Evolutionary conservation across 2,113 vertebrate genomes (phyloP).

Genomic region (Strigops habroptila): DNA sequence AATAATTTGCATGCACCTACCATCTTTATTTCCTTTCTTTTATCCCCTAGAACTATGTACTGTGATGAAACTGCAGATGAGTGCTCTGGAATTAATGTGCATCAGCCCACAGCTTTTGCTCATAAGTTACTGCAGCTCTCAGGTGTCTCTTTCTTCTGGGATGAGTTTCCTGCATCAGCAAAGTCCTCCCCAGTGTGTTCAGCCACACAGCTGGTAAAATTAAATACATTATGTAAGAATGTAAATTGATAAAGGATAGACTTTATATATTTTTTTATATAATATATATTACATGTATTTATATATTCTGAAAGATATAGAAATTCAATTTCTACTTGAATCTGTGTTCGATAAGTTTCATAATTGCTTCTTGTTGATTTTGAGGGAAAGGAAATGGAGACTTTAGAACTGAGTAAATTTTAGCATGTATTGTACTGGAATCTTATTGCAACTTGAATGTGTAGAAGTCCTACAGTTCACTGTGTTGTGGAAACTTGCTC

Average conservation of each 20-base stretch:
- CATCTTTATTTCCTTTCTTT: slow-evolving; percentile 18
- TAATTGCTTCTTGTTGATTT: background rate
- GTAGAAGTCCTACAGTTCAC: background rate
- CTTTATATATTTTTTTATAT: background rate
- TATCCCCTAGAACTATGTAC: slow-evolving; percentile 84
- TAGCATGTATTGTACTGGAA: background rate
- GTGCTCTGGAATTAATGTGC: slow-evolving; percentile 86
- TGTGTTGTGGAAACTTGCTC: background rate
- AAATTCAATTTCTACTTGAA: background rate
- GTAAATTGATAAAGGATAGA: background rate
- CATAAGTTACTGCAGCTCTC: slow-evolving; percentile 92
- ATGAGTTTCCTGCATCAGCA: slow-evolving; percentile 90
- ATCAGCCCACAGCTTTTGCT: slow-evolving; percentile 93
- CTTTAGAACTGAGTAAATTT: background rate
- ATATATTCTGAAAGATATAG: background rate
- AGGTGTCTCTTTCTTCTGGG: slow-evolving; percentile 91
- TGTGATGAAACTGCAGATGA: slow-evolving; percentile 92
- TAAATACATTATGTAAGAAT: background rate
- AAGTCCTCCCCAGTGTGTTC: slow-evolving; percentile 87
- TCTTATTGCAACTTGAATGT: background rate
- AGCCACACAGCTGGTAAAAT: slow-evolving; percentile 82
- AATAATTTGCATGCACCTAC: background rate
- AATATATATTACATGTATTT: background rate
- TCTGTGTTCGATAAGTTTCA: background rate
- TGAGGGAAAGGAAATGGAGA: background rate